Evolutionary conservation across 2,888 invertebrate genomes (phyloP).

Genomic region (Lasioglossum pauxillum): DNA sequence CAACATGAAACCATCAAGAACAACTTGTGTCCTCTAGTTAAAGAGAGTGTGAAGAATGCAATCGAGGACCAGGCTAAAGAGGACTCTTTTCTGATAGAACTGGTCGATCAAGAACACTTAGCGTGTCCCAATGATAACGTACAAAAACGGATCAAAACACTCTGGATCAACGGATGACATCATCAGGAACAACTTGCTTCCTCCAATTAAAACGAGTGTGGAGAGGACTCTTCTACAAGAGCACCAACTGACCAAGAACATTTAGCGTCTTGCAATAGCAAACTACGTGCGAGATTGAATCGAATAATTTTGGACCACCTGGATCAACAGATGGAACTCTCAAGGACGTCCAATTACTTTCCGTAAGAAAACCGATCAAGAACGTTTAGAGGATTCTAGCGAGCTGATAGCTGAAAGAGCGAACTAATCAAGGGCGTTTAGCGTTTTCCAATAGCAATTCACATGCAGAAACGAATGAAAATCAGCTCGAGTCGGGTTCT

Average conservation of each 20-base stretch:
- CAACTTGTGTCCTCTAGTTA: not conserved
- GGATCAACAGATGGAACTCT: not conserved
- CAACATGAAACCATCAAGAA: not conserved
- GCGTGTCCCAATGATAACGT: not conserved
- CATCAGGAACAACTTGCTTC: not conserved
- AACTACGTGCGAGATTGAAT: not conserved
- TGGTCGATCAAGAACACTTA: too few species aligned
- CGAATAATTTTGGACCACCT: not conserved
- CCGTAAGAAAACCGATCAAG: not conserved
- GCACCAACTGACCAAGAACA: not conserved
- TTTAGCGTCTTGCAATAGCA: not conserved
- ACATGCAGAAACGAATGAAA: not conserved
- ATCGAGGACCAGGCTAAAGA: not conserved
- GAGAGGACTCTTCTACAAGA: not conserved
- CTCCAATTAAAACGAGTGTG: not conserved
- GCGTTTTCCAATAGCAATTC: not conserved
- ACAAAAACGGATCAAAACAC: not conserved
- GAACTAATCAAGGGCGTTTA: not conserved
- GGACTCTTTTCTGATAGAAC: not conserved
- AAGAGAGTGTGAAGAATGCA: not conserved
- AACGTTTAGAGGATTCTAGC: not conserved
- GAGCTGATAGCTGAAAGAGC: not conserved
- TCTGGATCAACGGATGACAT: not conserved
- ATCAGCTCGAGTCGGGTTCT: not conserved
- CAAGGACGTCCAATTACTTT: not conserved